These are phyloP conservation scores for Antheraea mylitta DNA, from an alignment of 1,140 invertebrate species.

Conservation along the genomic window DNA sequence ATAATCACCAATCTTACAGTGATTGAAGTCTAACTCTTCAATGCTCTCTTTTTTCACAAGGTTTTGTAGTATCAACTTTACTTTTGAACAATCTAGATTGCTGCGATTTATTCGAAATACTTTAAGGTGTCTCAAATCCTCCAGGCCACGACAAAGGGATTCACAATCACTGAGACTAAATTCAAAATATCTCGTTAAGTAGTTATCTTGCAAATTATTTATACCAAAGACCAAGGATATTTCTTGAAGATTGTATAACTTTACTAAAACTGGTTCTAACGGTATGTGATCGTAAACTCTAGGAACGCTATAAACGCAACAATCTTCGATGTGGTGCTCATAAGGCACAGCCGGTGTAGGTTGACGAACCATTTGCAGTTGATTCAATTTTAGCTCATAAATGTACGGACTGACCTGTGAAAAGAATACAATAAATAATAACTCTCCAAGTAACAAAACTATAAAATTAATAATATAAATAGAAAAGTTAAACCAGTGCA, in stretches of 20 bases:
- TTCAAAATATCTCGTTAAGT: constrained; percentile 62
- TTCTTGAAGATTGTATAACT: constrained; percentile 63
- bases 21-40: constrained; percentile 73
- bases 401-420: constrained; percentile 69
- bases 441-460: not conserved
- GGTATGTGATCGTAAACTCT: constrained; percentile 70
- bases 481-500: constrained; percentile 43
- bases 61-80: constrained; percentile 63
- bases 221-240: constrained; percentile 66
- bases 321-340: constrained; percentile 50
- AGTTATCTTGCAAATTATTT: constrained; percentile 53
- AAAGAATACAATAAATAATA: not conserved
- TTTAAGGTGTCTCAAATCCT: constrained; percentile 54
- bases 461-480: not conserved
- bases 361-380: constrained; percentile 63
- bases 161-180: constrained; percentile 66
- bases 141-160: constrained; percentile 64
- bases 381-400: constrained; percentile 53
- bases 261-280: constrained; percentile 50
- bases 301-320: constrained; percentile 53
- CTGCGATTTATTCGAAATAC: constrained; percentile 68
- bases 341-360: constrained; percentile 44
- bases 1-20: constrained; percentile 73
- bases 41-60: constrained; percentile 63
- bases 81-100: constrained; percentile 65